Base-by-base conservation (phyloP, 1,140 invertebrate species). In the Drosophila melanica region DNA sequence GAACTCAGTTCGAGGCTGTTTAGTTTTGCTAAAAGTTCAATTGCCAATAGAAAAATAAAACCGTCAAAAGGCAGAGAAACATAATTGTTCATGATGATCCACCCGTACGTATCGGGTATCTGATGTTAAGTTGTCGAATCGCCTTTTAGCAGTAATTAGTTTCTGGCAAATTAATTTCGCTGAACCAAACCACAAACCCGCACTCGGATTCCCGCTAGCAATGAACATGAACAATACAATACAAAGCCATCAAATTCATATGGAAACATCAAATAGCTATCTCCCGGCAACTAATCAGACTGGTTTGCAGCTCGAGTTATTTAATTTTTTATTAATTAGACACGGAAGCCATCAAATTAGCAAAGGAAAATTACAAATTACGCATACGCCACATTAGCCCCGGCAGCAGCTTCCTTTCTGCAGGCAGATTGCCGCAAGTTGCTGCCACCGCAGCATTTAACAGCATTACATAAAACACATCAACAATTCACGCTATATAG, bases 361-460 rank as follows among this genome's bases (percentile, higher is more conserved):
- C 47, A 35, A 58, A 14, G 33, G n/a, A 30, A 42, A 57, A 57
- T 30, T 57, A 41, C 42, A 64, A 57, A 66, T 66, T 66, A 41
- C 54, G 70, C 48, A 73, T 73, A 73, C 71, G 64, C 50, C 57
- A 30, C 50, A 62, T 62, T 69, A 27, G 48, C 64, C 64, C 39
- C 16, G 42, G 10, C n/a, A 62, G 14, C 42, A 37, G 57, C 65
- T 60, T 14, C 41, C 53, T 65, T 51, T 44, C 37, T 60, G 50
- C n/a, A 27, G 50, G n/a, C 51, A n/a, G 27, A 30, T 58, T 50
- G 55, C 55, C 35, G 16, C 45, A 53, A 33, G 14, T 44, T 64
- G 59, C 30, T 41, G 67, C 53, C 42, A 18, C 50, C 50, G 39
- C 69, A 42, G 11, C 27, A 51, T 30, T 64, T 55, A 70, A 70